These are phyloP conservation scores for Apodemus agrarius DNA, from an alignment of 2,797 vertebrate genomes.

Conservation along the genomic window DNA sequence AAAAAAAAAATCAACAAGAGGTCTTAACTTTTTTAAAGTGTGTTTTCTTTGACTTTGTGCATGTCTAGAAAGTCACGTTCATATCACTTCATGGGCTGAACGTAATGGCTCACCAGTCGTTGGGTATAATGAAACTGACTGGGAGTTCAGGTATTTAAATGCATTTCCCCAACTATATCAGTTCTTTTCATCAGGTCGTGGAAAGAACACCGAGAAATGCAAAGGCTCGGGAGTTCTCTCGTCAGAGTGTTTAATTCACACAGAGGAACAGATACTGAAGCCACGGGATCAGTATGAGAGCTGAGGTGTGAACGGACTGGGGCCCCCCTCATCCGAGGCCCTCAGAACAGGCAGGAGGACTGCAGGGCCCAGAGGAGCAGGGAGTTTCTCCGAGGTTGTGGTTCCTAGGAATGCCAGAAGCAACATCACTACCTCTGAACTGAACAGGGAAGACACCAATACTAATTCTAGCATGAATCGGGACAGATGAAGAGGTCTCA, in stretches of 20 bases:
- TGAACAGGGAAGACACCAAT: background rate
- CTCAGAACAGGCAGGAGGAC: background rate
- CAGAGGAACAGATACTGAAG: background rate
- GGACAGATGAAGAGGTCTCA: no score
- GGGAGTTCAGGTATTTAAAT: background rate
- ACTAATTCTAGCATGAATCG: no score
- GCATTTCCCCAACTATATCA: background rate
- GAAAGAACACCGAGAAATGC: background rate
- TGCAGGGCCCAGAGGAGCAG: background rate
- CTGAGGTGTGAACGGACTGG: background rate
- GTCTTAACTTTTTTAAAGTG: background rate
- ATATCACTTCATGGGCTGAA: background rate
- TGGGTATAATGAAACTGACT: background rate
- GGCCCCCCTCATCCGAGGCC: background rate
- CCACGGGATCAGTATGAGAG: background rate
- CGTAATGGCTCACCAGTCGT: background rate
- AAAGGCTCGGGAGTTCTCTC: background rate
- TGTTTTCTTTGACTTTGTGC: background rate
- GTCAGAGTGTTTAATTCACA: background rate
- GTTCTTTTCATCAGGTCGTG: background rate
- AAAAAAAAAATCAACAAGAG: background rate
- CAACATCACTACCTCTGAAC: no score
- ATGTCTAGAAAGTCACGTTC: conserved; percentile 14
- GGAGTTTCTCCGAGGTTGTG: background rate
- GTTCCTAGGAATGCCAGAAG: background rate